Conservation (phyloP, 2,888 invertebrate genomes). For the Aphrophora alni region DNA sequence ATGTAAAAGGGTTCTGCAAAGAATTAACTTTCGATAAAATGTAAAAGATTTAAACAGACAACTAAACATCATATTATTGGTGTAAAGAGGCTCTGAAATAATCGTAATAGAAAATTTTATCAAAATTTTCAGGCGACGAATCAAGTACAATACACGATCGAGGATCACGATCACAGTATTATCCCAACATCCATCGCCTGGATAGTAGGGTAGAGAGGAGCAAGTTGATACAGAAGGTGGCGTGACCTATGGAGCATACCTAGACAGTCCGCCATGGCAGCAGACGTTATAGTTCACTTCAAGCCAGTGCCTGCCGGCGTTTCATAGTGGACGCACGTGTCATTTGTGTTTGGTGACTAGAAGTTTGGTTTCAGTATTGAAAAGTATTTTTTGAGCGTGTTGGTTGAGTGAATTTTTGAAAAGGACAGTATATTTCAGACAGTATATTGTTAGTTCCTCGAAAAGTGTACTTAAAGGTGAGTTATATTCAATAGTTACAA, state of each 20-base stretch:
- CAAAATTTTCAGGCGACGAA: no score
- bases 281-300: constrained; percentile 7
- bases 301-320: constrained; percentile 7
- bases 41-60: no score
- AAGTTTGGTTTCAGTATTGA: not conserved
- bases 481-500: constrained; percentile 9
- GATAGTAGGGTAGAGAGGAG: constrained; percentile 7
- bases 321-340: not conserved
- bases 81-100: no score
- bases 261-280: not conserved
- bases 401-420: not conserved
- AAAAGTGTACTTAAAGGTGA: not conserved
- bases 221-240: constrained; percentile 1
- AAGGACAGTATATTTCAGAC: not conserved
- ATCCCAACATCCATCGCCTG: no score
- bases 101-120: no score
- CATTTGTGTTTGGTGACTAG: not conserved
- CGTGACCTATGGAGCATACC: not conserved
- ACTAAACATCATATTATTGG: no score
- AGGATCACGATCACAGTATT: no score
- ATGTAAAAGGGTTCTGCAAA: no score
- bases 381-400: not conserved
- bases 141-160: no score
- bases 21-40: no score
- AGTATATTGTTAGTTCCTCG: not conserved